Evolutionary conservation across 2,888 invertebrate species (phyloP).

Genomic region (Rambutsinella grinnellia): DNA sequence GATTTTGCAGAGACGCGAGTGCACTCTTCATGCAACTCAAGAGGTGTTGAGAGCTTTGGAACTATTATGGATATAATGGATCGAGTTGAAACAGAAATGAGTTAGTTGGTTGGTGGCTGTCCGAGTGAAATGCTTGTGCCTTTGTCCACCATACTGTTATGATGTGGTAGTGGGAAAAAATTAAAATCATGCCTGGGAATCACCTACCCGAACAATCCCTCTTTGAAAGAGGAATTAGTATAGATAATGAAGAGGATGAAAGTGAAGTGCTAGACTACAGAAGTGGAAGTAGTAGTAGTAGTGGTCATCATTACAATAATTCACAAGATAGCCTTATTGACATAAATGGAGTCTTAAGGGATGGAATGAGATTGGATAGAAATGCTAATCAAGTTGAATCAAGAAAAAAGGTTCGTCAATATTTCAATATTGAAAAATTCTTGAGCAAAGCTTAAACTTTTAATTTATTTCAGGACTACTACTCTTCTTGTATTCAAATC

Average conservation of each 20-base stretch:
- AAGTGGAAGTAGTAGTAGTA: neutral
- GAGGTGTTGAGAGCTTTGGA: too few relatives aligned
- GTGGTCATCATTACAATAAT: slow-evolving; percentile 8
- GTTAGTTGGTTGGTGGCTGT: too few relatives aligned
- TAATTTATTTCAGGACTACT: slow-evolving; percentile 5
- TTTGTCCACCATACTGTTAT: too few relatives aligned
- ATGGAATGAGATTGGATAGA: slow-evolving; percentile 29
- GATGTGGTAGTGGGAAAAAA: too few relatives aligned
- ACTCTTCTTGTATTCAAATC: slow-evolving; percentile 42
- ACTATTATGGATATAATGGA: too few relatives aligned
- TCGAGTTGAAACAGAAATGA: too few relatives aligned
- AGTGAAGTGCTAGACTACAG: too few relatives aligned
- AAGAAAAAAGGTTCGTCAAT: slow-evolving; percentile 19
- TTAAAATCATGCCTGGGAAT: slow-evolving; percentile 33
- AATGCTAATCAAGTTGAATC: slow-evolving; percentile 45
- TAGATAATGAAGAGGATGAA: slow-evolving; percentile 20
- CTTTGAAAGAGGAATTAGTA: slow-evolving; percentile 22
- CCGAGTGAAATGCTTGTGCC: too few relatives aligned
- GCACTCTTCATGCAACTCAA: too few relatives aligned
- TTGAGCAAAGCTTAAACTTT: neutral
- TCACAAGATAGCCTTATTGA: slow-evolving; percentile 44
- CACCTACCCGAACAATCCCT: slow-evolving; percentile 35
- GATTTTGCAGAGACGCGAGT: too few relatives aligned
- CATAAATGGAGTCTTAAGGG: slow-evolving; percentile 5
- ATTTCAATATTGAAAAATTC: neutral